Conservation (phyloP, 2,888 invertebrate species). For the Rotaria macrura region DNA sequence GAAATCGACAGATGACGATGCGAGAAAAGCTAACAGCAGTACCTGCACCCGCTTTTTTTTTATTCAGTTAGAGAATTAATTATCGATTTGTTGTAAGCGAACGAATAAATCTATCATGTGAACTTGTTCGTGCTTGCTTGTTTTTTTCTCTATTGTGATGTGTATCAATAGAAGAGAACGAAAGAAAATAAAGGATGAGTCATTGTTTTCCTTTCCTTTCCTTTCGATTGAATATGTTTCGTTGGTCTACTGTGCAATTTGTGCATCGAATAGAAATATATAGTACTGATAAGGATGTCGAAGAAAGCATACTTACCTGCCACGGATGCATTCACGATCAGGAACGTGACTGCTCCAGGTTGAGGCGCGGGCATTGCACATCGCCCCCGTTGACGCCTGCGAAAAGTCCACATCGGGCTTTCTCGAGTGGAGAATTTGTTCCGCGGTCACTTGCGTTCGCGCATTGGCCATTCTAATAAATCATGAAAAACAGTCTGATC, state of each 20-base stretch:
- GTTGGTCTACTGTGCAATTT: not conserved
- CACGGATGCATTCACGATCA: not conserved
- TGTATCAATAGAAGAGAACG: too few relatives aligned
- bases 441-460: slow-evolving; percentile 3
- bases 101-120: slow-evolving; percentile 37
- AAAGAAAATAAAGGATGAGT: too few relatives aligned
- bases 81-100: slow-evolving; percentile 48
- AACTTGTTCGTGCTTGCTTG: not conserved
- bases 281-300: not conserved
- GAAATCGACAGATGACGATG: too few relatives aligned
- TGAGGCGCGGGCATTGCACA: slow-evolving; percentile 11
- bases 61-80: slow-evolving; percentile 53
- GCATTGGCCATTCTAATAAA: not conserved
- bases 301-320: not conserved
- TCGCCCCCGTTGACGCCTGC: slow-evolving; percentile 6
- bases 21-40: too few relatives aligned
- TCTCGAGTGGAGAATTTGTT: slow-evolving; percentile 15
- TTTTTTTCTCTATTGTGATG: too few relatives aligned
- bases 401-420: slow-evolving; percentile 11
- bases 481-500: too few relatives aligned
- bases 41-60: too few relatives aligned
- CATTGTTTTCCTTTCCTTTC: not conserved
- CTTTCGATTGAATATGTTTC: not conserved
- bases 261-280: not conserved
- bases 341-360: not conserved